Base-by-base conservation (phyloP, 2,113 vertebrate species). In the Cervus canadensis region DNA sequence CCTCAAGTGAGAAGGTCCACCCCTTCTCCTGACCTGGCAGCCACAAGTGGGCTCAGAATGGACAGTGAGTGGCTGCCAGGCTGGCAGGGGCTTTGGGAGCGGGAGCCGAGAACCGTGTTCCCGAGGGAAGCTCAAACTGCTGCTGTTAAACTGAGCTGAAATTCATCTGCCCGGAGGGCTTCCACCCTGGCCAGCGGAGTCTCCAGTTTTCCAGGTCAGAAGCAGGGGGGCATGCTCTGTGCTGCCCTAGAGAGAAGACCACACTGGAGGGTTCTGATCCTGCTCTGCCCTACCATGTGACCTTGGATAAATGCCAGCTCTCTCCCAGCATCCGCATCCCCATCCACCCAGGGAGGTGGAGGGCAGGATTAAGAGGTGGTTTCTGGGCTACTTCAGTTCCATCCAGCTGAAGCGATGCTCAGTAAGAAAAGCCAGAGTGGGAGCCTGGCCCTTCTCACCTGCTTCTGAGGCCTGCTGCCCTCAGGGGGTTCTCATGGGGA, bases 401-500 rank as follows among this genome's bases (percentile, higher is more conserved):
- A 89, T 21, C 50, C 81, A 79, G 52, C 28, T 16, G 84, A 95
- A 84, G 67, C 84, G 16, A 59, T 0, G 3, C 54, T 84, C 36
- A 3, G 59, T 7, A 85, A 95, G 21, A 67, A 84, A 74, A 64
- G 54, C 74, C 50, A 78, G 91, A 8, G 59, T 30, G 1, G 52
- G 50, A 71, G 43, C 48, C 83, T 21, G 89, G 90, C 76, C 67
- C 76, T 90, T 78, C 76, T 96, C 57, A 56, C 92, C 57, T 43
- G 94, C 52, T 71, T 93, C 60, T 48, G 67, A 96, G 67, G 82
- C 78, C 52, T 3, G n/a, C 86, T 67, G 92, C 95, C 97, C 96
- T 89, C 82, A 78, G 94, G 98, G 92, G 71, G 86, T 97, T 98
- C 97, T 94, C 97, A 98, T 36, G 86, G 85, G 33, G 15, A 76